Base-by-base conservation (phyloP, 1,140 invertebrate species). In the Drosophila sulfurigaster region DNA sequence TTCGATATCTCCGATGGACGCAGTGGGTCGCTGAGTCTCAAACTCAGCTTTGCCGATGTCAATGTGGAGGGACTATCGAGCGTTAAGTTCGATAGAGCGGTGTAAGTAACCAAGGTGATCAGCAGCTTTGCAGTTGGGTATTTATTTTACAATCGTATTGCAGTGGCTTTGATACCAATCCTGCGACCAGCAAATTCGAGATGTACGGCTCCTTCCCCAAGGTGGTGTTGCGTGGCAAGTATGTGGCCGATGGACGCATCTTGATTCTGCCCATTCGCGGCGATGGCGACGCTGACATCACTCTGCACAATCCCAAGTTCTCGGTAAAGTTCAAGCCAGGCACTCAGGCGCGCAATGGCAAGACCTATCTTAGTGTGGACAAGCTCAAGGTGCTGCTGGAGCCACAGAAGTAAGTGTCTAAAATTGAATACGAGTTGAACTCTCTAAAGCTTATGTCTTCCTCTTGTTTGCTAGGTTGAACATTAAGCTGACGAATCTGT, bases 401-500 rank as follows among this genome's bases (percentile, higher is more conserved):
- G 74, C 91, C 91, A 4, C 73, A 91, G 48, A 91, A 77, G 91
- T 92, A 56, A 81, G 75, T 79, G 6, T n/a, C 13, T 10, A 0
- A 52, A 0, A 51, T 7, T 3, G 1, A 10, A 20, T 13, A 13
- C 30, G 0, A 1, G 7, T 16, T 3, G 30, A 15, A 43, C 20
- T 32, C 3, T 6, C 35, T 6, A 11, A 3, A 54, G 25, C 16
- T 48, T 20, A 5, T 10, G 3, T 5, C 10, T 65, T 41, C 20
- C 20, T 11, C 25, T 15, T 28, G 3, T 92, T 95, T 5, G 93
- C 93, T 5, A 91, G 94, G 57, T 95, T 95, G 5, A 93, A 92
- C 11, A 93, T 96, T 41, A 92, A 95, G 64, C 91, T 96, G 20
- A 94, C 95, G 1, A 95, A 96, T 92, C 92, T 96, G 1, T 96